phyloP scores from a whole-genome alignment of 2,888 invertebrate genomes.

The Aricia artaxerxes region DNA sequence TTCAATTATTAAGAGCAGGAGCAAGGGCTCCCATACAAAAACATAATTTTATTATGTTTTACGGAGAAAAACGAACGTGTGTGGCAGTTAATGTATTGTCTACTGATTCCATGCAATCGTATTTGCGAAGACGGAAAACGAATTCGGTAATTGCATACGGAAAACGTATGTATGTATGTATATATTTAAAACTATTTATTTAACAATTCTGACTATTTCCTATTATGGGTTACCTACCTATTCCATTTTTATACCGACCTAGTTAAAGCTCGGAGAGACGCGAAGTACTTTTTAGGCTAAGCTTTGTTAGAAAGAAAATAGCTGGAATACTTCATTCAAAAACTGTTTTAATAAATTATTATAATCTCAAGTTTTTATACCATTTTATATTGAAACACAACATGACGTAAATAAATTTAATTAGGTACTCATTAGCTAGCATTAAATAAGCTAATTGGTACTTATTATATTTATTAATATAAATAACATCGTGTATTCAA shows the following conservation, averaged over 20 bases:
- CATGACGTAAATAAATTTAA: background rate
- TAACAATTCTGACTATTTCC: background rate
- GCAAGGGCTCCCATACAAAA: too few species aligned
- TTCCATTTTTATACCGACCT: slow-evolving; percentile 1
- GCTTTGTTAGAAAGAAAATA: slow-evolving; percentile 3
- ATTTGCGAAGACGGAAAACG: too few species aligned
- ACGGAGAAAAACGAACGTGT: too few species aligned
- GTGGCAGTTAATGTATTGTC: too few species aligned
- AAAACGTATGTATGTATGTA: too few species aligned
- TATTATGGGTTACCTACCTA: background rate
- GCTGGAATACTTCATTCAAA: background rate
- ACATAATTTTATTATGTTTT: too few species aligned
- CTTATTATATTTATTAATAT: background rate
- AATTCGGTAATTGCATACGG: too few species aligned
- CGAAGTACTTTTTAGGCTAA: background rate
- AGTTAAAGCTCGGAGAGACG: background rate
- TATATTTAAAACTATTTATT: background rate
- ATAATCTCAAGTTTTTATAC: background rate
- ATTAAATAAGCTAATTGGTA: background rate
- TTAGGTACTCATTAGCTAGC: background rate
- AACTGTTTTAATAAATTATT: background rate
- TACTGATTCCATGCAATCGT: too few species aligned
- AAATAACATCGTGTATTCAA: background rate
- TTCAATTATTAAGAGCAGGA: too few species aligned
- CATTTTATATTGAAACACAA: background rate